These are phyloP conservation scores for Eospalax fontanierii DNA, from an alignment of 2,797 vertebrate species.

Conservation along the genomic window DNA sequence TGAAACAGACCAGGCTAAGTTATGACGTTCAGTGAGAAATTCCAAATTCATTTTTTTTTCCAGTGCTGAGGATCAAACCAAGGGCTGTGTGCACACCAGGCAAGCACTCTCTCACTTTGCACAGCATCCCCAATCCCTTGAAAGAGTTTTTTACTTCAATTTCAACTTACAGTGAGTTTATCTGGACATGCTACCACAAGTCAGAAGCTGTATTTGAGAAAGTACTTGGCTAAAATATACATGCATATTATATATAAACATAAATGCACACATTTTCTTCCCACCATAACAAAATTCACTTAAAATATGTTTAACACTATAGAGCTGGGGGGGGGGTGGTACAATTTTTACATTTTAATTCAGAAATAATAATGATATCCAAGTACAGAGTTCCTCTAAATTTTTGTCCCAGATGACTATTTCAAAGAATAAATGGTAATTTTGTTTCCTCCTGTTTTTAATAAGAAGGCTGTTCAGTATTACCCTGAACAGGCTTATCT, in stretches of 20 bases:
- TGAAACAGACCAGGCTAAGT: not conserved
- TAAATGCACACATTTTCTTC: not conserved
- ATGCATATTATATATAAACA: not conserved
- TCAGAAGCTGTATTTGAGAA: not conserved
- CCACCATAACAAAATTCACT: not conserved
- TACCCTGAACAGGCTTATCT: not conserved
- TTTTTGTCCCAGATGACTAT: not conserved
- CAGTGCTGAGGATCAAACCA: not conserved
- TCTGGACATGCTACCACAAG: not conserved
- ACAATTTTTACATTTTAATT: not conserved
- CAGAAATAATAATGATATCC: not conserved
- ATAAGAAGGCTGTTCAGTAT: conserved; percentile 10
- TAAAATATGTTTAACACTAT: not conserved
- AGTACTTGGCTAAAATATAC: not conserved
- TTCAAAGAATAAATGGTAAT: conserved; percentile 20
- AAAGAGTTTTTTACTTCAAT: not conserved
- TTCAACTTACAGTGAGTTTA: not conserved
- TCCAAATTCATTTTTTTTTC: not conserved
- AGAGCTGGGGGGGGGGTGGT: not conserved
- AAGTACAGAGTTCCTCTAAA: not conserved
- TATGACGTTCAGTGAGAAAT: not conserved
- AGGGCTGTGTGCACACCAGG: not conserved
- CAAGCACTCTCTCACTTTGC: not conserved
- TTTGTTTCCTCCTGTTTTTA: conserved; percentile 32
- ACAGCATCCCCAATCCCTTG: not conserved